Evolutionary conservation across 1,140 invertebrate species (phyloP).

Genomic region (Aleiodes sp.): DNA sequence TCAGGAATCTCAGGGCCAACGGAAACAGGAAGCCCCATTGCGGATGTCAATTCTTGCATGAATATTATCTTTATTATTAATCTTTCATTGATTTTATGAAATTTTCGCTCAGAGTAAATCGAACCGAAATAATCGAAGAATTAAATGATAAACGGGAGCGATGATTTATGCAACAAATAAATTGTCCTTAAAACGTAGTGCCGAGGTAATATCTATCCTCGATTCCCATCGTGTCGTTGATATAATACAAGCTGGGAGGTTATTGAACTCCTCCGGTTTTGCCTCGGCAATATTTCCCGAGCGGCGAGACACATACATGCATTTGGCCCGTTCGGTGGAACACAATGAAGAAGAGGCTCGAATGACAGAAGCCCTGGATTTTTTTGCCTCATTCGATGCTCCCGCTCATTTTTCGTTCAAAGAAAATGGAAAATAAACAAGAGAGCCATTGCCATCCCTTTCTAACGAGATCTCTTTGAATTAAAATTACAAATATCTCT

Average conservation of each 20-base stretch:
- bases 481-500: too few relatives aligned
- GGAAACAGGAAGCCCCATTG: constrained; percentile 8
- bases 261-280: constrained; percentile 6
- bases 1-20: neutral
- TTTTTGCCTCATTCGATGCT: neutral
- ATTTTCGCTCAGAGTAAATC: too few relatives aligned
- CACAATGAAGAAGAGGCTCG: neutral
- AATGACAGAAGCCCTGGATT: neutral
- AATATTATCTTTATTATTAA: too few relatives aligned
- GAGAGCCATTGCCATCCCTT: too few relatives aligned
- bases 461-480: neutral
- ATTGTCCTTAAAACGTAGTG: too few relatives aligned
- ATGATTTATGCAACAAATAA: too few relatives aligned
- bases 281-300: neutral
- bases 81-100: neutral
- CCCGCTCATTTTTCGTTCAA: too few relatives aligned
- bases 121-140: too few relatives aligned
- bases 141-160: too few relatives aligned
- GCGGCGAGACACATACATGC: neutral
- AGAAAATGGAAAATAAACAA: too few relatives aligned
- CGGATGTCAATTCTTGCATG: neutral
- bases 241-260: neutral
- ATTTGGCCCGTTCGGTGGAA: neutral
- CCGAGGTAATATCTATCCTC: too few relatives aligned
- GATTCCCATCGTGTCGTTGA: too few relatives aligned